A percentile compares a stretch with the other conserved stretches of the same genome.
These are phyloP conservation scores for Campylorhamphus procurvoides DNA, from an alignment of 2,113 vertebrate genomes.

Conservation along the genomic window DNA sequence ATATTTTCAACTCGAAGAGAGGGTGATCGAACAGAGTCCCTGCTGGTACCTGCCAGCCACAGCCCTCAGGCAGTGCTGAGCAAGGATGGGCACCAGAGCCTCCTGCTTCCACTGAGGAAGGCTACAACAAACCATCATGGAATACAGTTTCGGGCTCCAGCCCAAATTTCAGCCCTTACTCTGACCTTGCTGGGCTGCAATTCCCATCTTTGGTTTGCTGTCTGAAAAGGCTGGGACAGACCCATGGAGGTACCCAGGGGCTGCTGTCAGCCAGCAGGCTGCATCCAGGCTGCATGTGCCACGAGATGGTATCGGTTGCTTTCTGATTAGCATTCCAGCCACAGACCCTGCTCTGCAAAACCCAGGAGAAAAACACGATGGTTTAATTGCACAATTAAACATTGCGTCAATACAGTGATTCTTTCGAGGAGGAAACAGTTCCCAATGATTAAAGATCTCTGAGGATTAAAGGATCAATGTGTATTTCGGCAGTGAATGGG, in stretches of 20 bases:
- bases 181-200: background rate
- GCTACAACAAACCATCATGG: background rate
- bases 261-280: background rate
- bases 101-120: background rate
- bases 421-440: constrained; percentile 4
- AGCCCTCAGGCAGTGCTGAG: background rate
- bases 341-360: background rate
- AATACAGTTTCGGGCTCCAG: background rate
- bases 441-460: background rate
- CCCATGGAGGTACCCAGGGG: background rate
- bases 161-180: background rate
- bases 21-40: background rate
- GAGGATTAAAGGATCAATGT: constrained; percentile 49
- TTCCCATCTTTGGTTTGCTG: background rate
- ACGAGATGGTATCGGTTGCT: background rate
- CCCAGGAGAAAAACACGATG: background rate
- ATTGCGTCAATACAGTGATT: background rate
- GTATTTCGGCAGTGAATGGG: background rate
- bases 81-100: accelerated
- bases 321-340: constrained; percentile 22
- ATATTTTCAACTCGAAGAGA: background rate
- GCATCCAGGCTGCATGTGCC: background rate
- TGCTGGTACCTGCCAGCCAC: background rate
- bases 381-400: constrained; percentile 2
- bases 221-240: background rate